Evolutionary conservation across 2,797 vertebrate genomes (phyloP).

Genomic region (Sebastes matsubarae): DNA sequence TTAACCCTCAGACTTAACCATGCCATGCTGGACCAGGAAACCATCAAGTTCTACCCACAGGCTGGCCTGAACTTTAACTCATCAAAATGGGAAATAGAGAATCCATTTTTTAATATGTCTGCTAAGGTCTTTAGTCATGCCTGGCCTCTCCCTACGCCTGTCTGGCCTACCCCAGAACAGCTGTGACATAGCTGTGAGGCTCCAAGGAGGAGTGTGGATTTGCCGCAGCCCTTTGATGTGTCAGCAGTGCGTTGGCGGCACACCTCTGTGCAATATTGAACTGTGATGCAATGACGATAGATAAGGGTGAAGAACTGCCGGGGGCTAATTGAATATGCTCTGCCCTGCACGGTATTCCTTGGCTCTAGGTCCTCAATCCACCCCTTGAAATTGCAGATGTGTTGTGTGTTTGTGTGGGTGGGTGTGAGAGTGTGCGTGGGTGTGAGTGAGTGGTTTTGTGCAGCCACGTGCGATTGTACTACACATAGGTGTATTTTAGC

Average conservation of each 20-base stretch:
- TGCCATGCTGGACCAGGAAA: constrained; percentile 35
- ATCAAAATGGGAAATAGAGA: constrained; percentile 71
- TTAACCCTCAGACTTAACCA: constrained; percentile 37
- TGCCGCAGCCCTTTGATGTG: constrained; percentile 80
- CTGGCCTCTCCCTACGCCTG: constrained; percentile 63
- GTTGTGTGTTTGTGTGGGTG: constrained; percentile 32
- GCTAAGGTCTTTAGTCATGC: constrained; percentile 75
- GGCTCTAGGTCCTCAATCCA: constrained; percentile 50
- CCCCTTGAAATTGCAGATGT: constrained; percentile 59
- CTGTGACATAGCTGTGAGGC: constrained; percentile 58
- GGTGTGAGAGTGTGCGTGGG: neutral
- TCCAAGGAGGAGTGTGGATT: constrained; percentile 63
- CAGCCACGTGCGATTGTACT: neutral
- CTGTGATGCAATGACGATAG: constrained; percentile 71
- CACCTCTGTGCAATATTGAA: constrained; percentile 74
- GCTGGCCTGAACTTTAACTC: constrained; percentile 62
- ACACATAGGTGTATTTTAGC: neutral
- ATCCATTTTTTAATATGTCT: constrained; percentile 72
- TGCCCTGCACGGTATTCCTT: constrained; percentile 40
- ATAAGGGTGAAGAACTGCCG: constrained; percentile 66
- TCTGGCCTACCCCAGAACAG: constrained; percentile 52
- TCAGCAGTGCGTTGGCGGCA: constrained; percentile 71
- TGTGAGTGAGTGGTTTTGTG: neutral
- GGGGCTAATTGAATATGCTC: constrained; percentile 69
- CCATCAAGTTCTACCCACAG: constrained; percentile 46